Conservation (phyloP, 2,797 vertebrate genomes). For the Tamandua tetradactyla region DNA sequence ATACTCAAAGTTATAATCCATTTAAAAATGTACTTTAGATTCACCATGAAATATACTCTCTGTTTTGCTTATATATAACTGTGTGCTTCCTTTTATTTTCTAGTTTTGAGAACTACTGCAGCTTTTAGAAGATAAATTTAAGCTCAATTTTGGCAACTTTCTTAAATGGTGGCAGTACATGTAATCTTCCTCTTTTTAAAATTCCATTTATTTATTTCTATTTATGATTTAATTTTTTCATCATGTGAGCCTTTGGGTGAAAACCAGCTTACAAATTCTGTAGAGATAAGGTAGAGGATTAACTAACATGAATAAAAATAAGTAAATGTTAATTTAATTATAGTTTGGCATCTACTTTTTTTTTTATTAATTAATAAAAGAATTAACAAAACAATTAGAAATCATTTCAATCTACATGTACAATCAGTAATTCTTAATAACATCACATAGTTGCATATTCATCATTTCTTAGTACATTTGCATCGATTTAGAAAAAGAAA, state of each 20-base stretch:
- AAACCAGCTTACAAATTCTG: too few relatives aligned
- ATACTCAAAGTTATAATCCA: not conserved
- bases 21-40: not conserved
- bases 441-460: too few relatives aligned
- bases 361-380: too few relatives aligned
- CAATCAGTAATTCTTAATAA: too few relatives aligned
- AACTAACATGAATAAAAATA: not conserved
- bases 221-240: too few relatives aligned
- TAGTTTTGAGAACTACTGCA: not conserved
- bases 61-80: not conserved
- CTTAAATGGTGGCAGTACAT: not conserved
- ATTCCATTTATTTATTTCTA: not conserved
- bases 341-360: not conserved
- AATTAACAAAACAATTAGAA: too few relatives aligned
- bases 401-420: too few relatives aligned
- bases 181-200: not conserved
- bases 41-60: not conserved
- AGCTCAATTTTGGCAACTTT: not conserved
- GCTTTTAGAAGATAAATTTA: not conserved
- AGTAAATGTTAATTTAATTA: too few relatives aligned
- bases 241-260: too few relatives aligned
- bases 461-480: too few relatives aligned
- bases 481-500: too few relatives aligned
- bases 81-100: not conserved
- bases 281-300: not conserved